These are phyloP conservation scores for Rhamphomyia laevipes DNA, from an alignment of 2,888 invertebrate species.

Conservation along the genomic window DNA sequence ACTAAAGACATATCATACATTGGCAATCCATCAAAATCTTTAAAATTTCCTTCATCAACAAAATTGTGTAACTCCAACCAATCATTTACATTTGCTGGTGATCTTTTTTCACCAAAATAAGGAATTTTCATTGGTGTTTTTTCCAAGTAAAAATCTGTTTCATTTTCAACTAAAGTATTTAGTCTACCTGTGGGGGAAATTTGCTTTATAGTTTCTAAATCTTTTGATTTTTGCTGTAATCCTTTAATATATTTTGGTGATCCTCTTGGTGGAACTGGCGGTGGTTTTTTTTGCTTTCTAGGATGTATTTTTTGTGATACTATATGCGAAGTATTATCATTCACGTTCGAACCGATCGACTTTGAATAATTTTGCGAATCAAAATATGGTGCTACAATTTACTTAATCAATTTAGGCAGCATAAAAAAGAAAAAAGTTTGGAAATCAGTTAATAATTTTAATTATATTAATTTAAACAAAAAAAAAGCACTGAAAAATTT, in stretches of 20 bases:
- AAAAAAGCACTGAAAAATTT: too few species aligned
- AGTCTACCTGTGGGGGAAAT: conserved; percentile 15
- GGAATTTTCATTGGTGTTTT: conserved; percentile 22
- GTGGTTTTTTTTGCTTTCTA: conserved; percentile 65
- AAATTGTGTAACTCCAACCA: conserved; percentile 34
- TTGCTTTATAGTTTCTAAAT: conserved; percentile 1
- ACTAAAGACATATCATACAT: too few species aligned
- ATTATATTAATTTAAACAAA: too few species aligned
- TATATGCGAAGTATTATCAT: conserved; percentile 59
- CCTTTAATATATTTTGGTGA: conserved; percentile 47
- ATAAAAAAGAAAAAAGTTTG: not conserved
- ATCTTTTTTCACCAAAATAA: conserved; percentile 32
- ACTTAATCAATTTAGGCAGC: not conserved
- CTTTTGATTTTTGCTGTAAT: conserved; percentile 15
- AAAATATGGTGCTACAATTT: not conserved
- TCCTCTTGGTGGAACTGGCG: conserved; percentile 78
- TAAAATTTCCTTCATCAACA: conserved; percentile 19
- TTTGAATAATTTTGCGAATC: not conserved
- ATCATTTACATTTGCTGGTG: conserved; percentile 35
- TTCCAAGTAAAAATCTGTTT: conserved; percentile 18
- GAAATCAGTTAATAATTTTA: not conserved
- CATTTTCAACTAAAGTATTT: conserved; percentile 9
- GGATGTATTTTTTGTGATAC: conserved; percentile 51
- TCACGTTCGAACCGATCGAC: conserved; percentile 38
- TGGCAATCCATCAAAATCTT: too few species aligned